These are phyloP conservation scores for Ficedula albicollis DNA, from an alignment of 2,797 vertebrate genomes.

Conservation along the genomic window DNA sequence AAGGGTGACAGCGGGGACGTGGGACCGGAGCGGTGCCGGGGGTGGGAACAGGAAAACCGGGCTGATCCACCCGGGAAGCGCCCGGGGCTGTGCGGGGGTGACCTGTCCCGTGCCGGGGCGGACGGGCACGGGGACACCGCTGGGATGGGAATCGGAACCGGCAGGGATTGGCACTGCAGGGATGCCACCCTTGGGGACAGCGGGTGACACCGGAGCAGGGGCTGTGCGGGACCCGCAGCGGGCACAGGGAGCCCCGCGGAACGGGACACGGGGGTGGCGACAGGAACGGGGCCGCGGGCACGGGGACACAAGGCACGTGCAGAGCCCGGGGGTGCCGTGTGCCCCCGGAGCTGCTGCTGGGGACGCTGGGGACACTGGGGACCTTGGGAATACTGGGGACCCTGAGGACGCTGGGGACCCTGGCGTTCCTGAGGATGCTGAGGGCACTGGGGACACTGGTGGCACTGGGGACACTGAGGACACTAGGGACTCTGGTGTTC, in stretches of 20 bases:
- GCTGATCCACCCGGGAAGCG: not conserved
- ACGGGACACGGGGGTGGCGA: not conserved
- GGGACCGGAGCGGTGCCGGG: not conserved
- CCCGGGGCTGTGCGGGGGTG: not conserved
- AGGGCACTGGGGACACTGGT: not conserved
- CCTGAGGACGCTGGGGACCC: no score
- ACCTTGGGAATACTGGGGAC: not conserved
- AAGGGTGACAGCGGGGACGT: not conserved
- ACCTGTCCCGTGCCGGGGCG: not conserved
- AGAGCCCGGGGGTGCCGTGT: fast-evolving
- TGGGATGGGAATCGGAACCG: fast-evolving
- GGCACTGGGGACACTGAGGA: no score
- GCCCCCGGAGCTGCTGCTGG: not conserved
- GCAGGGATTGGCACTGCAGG: not conserved
- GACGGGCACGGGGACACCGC: not conserved
- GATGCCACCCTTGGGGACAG: not conserved
- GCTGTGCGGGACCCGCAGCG: not conserved
- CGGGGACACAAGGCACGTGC: not conserved
- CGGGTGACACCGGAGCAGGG: not conserved
- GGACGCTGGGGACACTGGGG: no score
- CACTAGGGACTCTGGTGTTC: no score
- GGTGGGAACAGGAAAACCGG: not conserved
- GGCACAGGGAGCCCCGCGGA: no score
- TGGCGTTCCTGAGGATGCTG: no score
- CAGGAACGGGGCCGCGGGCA: not conserved